Conservation (phyloP, 2,888 invertebrate genomes). For the Microctonus hyperodae region DNA sequence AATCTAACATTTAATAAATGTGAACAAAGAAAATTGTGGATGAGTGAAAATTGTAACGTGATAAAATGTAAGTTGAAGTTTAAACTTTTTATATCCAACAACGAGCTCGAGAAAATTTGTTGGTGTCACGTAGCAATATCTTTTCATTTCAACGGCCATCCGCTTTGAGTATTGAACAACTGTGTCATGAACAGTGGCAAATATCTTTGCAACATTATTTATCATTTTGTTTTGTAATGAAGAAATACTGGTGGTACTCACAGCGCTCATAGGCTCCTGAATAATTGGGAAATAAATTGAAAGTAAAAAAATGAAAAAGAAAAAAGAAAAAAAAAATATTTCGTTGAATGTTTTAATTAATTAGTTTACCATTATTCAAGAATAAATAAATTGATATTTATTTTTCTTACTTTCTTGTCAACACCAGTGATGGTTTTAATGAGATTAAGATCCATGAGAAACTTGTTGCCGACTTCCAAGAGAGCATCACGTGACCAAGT, state of each 20-base stretch:
- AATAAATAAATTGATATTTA: background rate
- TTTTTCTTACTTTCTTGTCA: constrained; percentile 62
- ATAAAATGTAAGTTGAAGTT: constrained; percentile 33
- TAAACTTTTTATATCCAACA: constrained; percentile 80
- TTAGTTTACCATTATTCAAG: background rate
- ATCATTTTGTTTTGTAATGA: constrained; percentile 68
- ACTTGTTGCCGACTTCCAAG: constrained; percentile 87
- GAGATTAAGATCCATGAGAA: constrained; percentile 76
- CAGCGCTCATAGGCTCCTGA: constrained; percentile 49
- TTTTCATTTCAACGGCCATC: constrained; percentile 80
- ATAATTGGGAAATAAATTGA: constrained; percentile 25
- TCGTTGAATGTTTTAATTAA: constrained; percentile 2
- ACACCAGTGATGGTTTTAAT: constrained; percentile 74
- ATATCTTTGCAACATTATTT: constrained; percentile 75
- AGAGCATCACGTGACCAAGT: constrained; percentile 90
- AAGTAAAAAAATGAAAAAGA: too few species aligned
- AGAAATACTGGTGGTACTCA: constrained; percentile 39
- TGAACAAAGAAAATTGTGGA: constrained; percentile 1
- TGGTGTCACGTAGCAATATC: constrained; percentile 88
- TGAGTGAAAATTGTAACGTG: background rate
- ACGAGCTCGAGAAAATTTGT: constrained; percentile 88
- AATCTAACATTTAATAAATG: background rate
- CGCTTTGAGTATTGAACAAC: constrained; percentile 75
- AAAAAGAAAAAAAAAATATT: background rate
- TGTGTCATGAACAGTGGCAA: constrained; percentile 83